A percentile compares a stretch with the other conserved stretches of the same genome.
These are phyloP conservation scores for Dione juno DNA, from an alignment of 2,888 invertebrate genomes.

Conservation along the genomic window DNA sequence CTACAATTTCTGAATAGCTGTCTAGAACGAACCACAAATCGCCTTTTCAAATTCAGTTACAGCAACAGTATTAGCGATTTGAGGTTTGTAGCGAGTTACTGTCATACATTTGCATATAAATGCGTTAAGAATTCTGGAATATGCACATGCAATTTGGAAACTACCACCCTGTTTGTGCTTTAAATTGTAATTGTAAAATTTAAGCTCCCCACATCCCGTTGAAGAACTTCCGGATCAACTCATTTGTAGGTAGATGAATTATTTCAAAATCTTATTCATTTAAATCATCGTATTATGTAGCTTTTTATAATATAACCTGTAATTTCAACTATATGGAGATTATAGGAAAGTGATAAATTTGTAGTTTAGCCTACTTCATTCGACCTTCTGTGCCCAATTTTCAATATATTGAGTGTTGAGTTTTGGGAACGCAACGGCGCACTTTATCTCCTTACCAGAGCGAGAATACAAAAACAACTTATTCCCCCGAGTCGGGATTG, in stretches of 20 bases:
- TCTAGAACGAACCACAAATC: constrained; percentile 6
- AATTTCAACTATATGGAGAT: too few relatives aligned
- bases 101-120: constrained; percentile 48
- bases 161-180: constrained; percentile 36
- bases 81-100: constrained; percentile 38
- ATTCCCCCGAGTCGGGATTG: too few relatives aligned
- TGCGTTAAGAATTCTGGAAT: constrained; percentile 43
- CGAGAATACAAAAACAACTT: too few relatives aligned
- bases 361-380: too few relatives aligned
- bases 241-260: not conserved
- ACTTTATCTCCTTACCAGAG: too few relatives aligned
- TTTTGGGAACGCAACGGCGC: too few relatives aligned
- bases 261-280: not conserved
- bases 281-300: not conserved
- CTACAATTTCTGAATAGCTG: too few relatives aligned
- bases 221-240: not conserved
- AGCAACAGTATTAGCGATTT: constrained; percentile 41
- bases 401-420: too few relatives aligned
- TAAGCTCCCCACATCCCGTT: constrained; percentile 23
- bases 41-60: constrained; percentile 16
- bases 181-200: constrained; percentile 42
- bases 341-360: too few relatives aligned
- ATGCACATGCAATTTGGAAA: constrained; percentile 47
- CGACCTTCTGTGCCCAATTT: too few relatives aligned
- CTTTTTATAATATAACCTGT: too few relatives aligned